Percentiles rank a stretch among this genome's conserved stretches.
These are phyloP conservation scores for Hipparchia semele DNA, from an alignment of 2,888 invertebrate species.

Conservation along the genomic window DNA sequence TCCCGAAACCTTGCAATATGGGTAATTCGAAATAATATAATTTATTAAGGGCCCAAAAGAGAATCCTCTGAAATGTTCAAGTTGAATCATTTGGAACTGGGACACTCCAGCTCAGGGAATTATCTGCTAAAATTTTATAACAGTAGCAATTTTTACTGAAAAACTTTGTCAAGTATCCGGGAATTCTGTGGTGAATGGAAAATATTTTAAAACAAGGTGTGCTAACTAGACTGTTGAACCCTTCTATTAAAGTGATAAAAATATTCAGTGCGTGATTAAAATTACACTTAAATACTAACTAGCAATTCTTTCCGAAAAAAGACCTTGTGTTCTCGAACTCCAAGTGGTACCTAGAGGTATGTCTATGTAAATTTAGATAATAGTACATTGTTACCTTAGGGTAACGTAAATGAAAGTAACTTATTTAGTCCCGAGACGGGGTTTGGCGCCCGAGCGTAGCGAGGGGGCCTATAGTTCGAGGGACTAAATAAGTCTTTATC, in stretches of 20 bases:
- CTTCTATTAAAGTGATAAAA: neutral
- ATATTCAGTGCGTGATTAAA: neutral
- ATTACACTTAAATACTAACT: neutral
- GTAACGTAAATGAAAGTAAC: too few species aligned
- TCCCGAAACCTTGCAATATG: neutral
- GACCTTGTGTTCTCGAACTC: too few species aligned
- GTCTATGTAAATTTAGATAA: too few species aligned
- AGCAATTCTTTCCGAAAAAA: too few species aligned
- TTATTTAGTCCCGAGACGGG: too few species aligned
- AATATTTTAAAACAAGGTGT: conserved; percentile 19
- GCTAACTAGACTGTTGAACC: neutral
- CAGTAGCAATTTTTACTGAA: conserved; percentile 6
- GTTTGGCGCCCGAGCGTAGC: too few species aligned
- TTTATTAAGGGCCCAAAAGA: conserved; percentile 19
- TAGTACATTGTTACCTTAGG: too few species aligned
- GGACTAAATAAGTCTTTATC: too few species aligned
- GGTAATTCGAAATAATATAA: conserved; percentile 2
- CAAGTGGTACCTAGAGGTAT: too few species aligned
- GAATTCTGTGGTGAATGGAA: conserved; percentile 2
- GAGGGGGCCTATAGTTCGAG: too few species aligned
- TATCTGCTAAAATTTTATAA: conserved; percentile 11
- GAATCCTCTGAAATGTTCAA: conserved; percentile 20
- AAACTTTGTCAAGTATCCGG: conserved; percentile 12
- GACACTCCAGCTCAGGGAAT: conserved; percentile 14
- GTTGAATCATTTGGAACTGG: conserved; percentile 20